phyloP scores from a whole-genome alignment of 2,888 invertebrate species.

The Morpho deidamia region DNA sequence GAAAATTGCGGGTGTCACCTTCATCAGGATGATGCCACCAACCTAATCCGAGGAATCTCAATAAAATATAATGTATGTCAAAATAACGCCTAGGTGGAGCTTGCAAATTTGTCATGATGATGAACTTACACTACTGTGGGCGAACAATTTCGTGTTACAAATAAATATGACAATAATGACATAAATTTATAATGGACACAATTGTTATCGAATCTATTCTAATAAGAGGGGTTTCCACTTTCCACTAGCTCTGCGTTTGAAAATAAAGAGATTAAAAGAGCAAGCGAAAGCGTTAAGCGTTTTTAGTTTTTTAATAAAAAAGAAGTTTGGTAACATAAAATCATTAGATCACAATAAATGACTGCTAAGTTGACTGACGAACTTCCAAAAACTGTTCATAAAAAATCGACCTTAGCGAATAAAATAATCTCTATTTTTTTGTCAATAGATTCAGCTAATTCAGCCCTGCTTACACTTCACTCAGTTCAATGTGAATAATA shows the following conservation, averaged over 20 bases:
- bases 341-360: too few species aligned
- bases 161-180: not conserved
- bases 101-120: conserved; percentile 11
- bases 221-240: not conserved
- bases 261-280: not conserved
- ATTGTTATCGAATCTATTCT: not conserved
- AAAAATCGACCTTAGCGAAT: too few species aligned
- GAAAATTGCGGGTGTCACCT: conserved; percentile 51
- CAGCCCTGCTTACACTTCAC: too few species aligned
- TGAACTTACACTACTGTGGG: not conserved
- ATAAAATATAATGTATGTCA: conserved; percentile 48
- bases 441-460: too few species aligned
- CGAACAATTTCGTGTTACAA: not conserved
- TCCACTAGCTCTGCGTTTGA: not conserved
- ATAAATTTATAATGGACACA: not conserved
- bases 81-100: conserved; percentile 53
- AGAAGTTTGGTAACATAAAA: too few species aligned
- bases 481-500: too few species aligned
- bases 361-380: too few species aligned
- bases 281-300: too few species aligned
- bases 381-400: too few species aligned
- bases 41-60: conserved; percentile 60
- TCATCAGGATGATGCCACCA: conserved; percentile 73
- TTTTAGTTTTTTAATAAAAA: too few species aligned
- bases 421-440: too few species aligned